Evolutionary conservation across 1,140 invertebrate genomes (phyloP).

Genomic region (Pseudomyrmex concolor): DNA sequence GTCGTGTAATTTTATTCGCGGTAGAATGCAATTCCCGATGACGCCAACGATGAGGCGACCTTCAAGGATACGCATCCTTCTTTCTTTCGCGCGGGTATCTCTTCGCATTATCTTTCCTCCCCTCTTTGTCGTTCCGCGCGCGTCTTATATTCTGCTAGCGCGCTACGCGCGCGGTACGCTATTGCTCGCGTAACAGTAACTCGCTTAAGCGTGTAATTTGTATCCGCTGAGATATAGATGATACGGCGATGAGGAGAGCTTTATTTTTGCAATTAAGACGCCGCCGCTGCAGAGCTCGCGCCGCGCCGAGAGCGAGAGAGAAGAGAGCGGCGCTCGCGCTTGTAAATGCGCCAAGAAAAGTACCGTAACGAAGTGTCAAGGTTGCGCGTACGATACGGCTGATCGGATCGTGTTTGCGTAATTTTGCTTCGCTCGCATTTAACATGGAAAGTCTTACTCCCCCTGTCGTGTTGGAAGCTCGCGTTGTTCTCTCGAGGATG

Average conservation of each 20-base stretch:
- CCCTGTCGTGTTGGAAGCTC: neutral
- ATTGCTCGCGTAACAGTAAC: conserved; percentile 53
- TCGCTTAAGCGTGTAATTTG: conserved; percentile 63
- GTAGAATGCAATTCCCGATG: conserved; percentile 63
- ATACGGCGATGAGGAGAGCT: conserved; percentile 43
- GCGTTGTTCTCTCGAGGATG: neutral
- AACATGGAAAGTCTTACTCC: conserved; percentile 10
- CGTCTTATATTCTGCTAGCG: neutral
- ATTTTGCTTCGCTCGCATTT: conserved; percentile 39
- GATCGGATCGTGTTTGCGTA: conserved; percentile 51
- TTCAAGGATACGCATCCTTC: conserved; percentile 60
- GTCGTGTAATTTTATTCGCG: conserved; percentile 69
- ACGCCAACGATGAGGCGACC: conserved; percentile 61
- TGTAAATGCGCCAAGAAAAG: conserved; percentile 58
- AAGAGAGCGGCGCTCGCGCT: conserved; percentile 40
- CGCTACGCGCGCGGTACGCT: neutral
- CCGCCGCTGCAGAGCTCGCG: neutral
- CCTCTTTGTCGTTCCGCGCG: neutral
- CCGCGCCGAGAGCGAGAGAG: neutral
- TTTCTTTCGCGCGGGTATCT: conserved; percentile 12
- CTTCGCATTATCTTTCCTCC: neutral
- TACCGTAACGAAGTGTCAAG: conserved; percentile 61
- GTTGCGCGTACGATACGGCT: conserved; percentile 44
- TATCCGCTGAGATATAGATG: conserved; percentile 48
- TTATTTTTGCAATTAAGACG: conserved; percentile 62